These are phyloP conservation scores for Wiebesia pumilae DNA, from an alignment of 1,140 invertebrate genomes.

Conservation along the genomic window DNA sequence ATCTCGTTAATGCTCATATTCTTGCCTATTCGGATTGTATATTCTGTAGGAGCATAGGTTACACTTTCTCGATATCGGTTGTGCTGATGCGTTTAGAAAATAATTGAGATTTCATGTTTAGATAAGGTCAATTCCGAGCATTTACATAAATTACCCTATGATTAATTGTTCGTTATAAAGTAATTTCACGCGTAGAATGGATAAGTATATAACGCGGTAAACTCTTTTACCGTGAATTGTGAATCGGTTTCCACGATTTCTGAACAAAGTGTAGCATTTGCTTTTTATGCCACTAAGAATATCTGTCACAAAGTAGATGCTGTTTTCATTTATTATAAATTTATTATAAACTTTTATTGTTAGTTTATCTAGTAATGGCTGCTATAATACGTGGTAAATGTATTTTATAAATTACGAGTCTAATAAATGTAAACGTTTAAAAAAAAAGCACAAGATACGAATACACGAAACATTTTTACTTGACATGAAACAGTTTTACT, in stretches of 20 bases:
- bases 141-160: background rate
- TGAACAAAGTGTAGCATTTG: background rate
- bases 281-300: background rate
- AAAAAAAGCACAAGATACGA: background rate
- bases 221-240: background rate
- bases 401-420: background rate
- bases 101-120: conserved; percentile 21
- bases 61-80: conserved; percentile 14
- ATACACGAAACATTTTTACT: background rate
- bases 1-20: conserved; percentile 1
- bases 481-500: background rate
- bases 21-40: background rate
- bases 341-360: background rate
- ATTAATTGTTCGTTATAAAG: conserved; percentile 22
- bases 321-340: background rate
- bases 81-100: background rate
- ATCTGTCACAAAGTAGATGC: background rate
- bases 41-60: background rate
- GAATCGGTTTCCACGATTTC: background rate
- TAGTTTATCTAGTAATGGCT: background rate
- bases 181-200: background rate
- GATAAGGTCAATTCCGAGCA: background rate
- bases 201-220: background rate
- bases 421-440: background rate
- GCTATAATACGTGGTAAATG: background rate